Evolutionary conservation across 2,113 vertebrate genomes (phyloP).

Genomic region (Barnardius zonarius): DNA sequence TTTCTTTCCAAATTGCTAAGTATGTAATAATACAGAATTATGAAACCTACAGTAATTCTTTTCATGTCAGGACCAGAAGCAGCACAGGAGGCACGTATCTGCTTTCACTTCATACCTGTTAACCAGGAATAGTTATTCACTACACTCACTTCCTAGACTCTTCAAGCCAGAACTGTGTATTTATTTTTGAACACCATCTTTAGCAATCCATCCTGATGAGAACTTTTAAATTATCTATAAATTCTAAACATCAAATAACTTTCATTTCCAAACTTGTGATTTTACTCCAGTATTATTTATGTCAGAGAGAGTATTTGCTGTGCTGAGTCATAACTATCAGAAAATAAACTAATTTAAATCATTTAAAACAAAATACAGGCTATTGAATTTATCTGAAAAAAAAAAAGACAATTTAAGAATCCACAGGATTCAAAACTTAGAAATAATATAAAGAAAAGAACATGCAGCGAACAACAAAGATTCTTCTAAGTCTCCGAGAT

Average conservation of each 20-base stretch:
- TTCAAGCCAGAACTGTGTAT: not conserved
- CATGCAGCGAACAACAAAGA: not conserved
- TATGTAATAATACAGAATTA: not conserved
- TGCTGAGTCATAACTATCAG: not conserved
- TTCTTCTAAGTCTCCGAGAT: not conserved
- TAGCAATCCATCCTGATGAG: not conserved
- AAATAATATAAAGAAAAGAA: not conserved
- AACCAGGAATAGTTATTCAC: not conserved
- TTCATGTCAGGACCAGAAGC: not conserved
- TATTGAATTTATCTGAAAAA: not conserved
- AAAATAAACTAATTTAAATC: not conserved
- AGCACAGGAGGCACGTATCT: not conserved
- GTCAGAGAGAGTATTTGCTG: not conserved
- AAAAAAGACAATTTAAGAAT: not conserved
- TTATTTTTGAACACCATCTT: not conserved
- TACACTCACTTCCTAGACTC: not conserved
- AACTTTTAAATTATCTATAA: not conserved
- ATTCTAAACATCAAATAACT: not conserved
- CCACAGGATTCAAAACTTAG: not conserved
- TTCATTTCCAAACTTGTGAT: not conserved
- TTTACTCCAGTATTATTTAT: not conserved
- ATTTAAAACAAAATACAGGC: not conserved
- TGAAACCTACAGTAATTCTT: not conserved
- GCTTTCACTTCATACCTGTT: not conserved
- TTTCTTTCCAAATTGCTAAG: not conserved